A percentile compares a stretch with the other conserved stretches of the same genome.
Evolutionary conservation across 2,113 vertebrate species (phyloP).

Genomic region (Pituophis catenifer): DNA sequence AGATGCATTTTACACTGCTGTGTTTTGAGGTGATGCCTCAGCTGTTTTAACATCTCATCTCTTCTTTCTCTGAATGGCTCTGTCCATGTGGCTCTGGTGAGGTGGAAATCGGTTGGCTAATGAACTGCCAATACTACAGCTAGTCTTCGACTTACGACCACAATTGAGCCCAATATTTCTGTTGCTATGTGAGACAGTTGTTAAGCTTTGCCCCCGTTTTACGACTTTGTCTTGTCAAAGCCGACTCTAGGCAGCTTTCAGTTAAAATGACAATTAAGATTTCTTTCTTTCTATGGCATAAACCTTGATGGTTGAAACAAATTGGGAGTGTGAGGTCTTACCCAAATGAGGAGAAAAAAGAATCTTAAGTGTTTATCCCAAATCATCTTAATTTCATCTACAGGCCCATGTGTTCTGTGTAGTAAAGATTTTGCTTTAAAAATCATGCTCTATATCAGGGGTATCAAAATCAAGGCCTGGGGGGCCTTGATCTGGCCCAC

Average conservation of each 20-base stretch:
- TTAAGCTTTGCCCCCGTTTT: background rate
- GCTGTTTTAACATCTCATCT: background rate
- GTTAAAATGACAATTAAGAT: background rate
- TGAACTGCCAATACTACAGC: background rate
- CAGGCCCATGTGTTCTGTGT: background rate
- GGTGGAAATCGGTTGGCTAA: background rate
- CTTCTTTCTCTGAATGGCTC: background rate
- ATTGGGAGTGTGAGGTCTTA: background rate
- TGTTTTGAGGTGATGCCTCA: background rate
- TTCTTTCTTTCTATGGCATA: background rate
- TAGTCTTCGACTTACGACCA: too few species aligned
- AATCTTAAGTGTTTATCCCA: background rate
- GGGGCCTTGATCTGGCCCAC: too few species aligned
- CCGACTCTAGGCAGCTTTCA: background rate
- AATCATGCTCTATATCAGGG: background rate
- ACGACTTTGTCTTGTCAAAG: background rate
- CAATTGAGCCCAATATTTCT: background rate
- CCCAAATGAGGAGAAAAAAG: background rate
- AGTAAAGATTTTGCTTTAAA: background rate
- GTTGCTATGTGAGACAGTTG: background rate
- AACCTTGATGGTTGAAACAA: background rate
- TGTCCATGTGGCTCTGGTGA: background rate
- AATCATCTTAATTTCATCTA: background rate
- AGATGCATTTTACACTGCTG: background rate
- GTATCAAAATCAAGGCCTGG: too few species aligned